phyloP scores from a whole-genome alignment of 2,888 invertebrate species.

The Drosophila longiperda region DNA sequence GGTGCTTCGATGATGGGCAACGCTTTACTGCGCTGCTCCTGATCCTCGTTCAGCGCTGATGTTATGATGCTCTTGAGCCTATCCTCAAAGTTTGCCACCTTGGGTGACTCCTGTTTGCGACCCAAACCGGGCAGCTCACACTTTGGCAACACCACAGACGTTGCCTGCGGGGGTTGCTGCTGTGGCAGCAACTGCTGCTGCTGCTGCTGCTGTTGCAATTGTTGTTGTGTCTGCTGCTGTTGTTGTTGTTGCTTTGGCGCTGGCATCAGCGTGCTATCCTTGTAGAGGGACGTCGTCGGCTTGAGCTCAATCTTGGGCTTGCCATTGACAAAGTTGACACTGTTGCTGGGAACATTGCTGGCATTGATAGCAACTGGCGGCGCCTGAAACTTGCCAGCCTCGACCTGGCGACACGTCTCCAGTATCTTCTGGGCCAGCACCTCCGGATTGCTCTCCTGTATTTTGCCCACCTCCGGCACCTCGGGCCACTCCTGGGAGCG shows the following conservation, averaged over 20 bases:
- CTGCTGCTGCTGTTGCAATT: slow-evolving; percentile 46
- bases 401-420: slow-evolving; percentile 95
- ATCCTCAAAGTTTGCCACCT: slow-evolving; percentile 95
- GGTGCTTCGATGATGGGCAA: slow-evolving; percentile 50
- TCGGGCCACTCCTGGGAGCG: slow-evolving; percentile 96
- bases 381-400: slow-evolving; percentile 89
- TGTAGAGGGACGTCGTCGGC: slow-evolving; percentile 47
- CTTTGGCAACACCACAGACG: slow-evolving; percentile 68
- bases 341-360: not conserved
- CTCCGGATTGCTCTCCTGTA: slow-evolving; percentile 96
- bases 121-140: slow-evolving; percentile 74
- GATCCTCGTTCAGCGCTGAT: slow-evolving; percentile 94
- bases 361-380: slow-evolving; percentile 7
- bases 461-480: slow-evolving; percentile 94
- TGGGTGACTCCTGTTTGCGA: slow-evolving; percentile 89
- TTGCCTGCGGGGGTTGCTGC: slow-evolving; percentile 37
- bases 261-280: slow-evolving; percentile 84
- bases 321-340: slow-evolving; percentile 35
- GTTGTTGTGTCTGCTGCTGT: slow-evolving; percentile 42
- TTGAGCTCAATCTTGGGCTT: slow-evolving; percentile 46
- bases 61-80: slow-evolving; percentile 94
- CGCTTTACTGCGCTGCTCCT: slow-evolving; percentile 85
- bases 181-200: slow-evolving; percentile 50
- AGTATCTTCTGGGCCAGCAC: slow-evolving; percentile 95
- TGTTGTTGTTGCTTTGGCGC: slow-evolving; percentile 78